Conservation (phyloP, 2,888 invertebrate genomes). For the Ophion ventricosus region DNA sequence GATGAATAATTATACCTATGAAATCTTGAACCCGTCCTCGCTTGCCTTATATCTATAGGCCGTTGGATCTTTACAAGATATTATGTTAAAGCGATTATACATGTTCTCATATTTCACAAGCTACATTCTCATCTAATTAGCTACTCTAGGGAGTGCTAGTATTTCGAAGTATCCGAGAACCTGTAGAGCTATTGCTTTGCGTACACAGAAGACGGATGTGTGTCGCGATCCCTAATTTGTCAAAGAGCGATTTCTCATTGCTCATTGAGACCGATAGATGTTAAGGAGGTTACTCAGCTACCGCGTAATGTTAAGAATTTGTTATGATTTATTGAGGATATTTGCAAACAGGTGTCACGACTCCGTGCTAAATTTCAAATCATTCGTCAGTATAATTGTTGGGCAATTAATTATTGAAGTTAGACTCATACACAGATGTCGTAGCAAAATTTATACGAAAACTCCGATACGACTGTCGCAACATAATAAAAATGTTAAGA, state of each 20-base stretch:
- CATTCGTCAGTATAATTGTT: no score
- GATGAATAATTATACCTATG: conserved; percentile 47
- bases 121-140: conserved; percentile 7
- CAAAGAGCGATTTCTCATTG: background rate
- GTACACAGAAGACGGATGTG: background rate
- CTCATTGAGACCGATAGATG: conserved; percentile 2
- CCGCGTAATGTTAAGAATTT: no score
- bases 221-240: conserved; percentile 3
- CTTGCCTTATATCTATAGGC: conserved; percentile 18
- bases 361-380: no score
- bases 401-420: no score
- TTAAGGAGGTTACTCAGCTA: no score
- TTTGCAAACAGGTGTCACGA: no score
- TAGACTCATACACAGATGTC: no score
- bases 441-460: no score
- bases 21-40: conserved; percentile 31
- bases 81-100: background rate
- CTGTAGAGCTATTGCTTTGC: background rate
- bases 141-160: background rate
- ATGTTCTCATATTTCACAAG: background rate
- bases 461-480: no score
- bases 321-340: no score
- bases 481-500: no score
- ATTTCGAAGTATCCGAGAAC: background rate
- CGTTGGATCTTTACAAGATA: conserved; percentile 15